phyloP scores from a whole-genome alignment of 2,113 vertebrate genomes.

The Odontophorus gujanensis region DNA sequence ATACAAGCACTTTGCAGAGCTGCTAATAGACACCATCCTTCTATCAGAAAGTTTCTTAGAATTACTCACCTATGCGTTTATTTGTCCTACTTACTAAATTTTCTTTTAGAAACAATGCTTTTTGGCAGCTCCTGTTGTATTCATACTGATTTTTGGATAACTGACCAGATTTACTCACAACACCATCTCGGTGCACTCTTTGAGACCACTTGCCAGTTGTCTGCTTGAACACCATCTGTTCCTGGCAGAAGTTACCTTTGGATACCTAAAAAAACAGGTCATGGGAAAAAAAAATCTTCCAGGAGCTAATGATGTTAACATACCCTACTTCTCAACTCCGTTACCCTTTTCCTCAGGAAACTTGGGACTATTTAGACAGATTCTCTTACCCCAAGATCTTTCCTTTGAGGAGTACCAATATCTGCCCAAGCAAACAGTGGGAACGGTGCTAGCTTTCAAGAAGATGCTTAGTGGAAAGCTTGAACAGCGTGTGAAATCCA shows the following conservation, averaged over 20 bases:
- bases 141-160: slow-evolving; percentile 11
- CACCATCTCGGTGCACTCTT: slow-evolving; percentile 50
- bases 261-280: slow-evolving; percentile 65
- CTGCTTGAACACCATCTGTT: slow-evolving; percentile 71
- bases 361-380: neutral
- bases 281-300: slow-evolving; percentile 47
- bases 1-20: neutral
- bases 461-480: slow-evolving; percentile 52
- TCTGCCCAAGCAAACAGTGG: neutral
- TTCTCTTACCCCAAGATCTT: neutral
- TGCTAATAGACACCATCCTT: neutral
- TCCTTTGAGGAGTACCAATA: neutral
- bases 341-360: slow-evolving; percentile 22
- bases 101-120: slow-evolving; percentile 49
- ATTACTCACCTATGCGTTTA: slow-evolving; percentile 22
- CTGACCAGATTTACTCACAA: neutral
- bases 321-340: neutral
- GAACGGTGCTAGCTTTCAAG: slow-evolving; percentile 20
- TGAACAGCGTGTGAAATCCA: slow-evolving; percentile 44
- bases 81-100: slow-evolving; percentile 61
- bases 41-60: neutral
- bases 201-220: slow-evolving; percentile 56
- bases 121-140: slow-evolving; percentile 53
- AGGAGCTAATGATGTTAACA: slow-evolving; percentile 48
- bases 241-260: slow-evolving; percentile 62